Evolutionary conservation across 2,888 invertebrate species (phyloP), one percentile per base, ranked within the genome.

Genomic region (Cybosia mesomella): DNA sequence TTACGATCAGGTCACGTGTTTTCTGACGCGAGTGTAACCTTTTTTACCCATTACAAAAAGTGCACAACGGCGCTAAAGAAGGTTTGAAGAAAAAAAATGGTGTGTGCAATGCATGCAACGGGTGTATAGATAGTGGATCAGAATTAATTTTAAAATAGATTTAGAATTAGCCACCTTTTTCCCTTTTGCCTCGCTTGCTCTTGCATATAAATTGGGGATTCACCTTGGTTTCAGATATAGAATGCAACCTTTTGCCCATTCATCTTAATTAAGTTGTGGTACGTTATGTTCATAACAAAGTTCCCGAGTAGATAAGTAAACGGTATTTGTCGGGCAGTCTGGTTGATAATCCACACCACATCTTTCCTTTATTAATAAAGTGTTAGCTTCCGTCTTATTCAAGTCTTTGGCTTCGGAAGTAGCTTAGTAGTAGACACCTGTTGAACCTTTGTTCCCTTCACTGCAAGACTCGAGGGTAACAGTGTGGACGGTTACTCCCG

Each of bases 371-470:
- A 74, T 81, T 73, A 72, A 72, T 78, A 81, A 66, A 83, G 81
- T 68, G 79, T 84, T 83, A 72, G 68, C 74, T 81, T 82, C 84
- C 82, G 82, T 75, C 71, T 73, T 58, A 21, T 73, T 66, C 67
- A 72, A 70, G 77, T 79, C 74, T 84, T 79, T 74, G 91, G 89
- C 87, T 93, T 93, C 92, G 91, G 91, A 93, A 92, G 83, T 90
- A 91, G 89, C 86, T 90, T 90, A 74, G 71, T 72, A 67, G 71
- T 76, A 76, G 75, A 79, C 89, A 90, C 92, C 91, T 92, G 91
- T 89, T 84, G 84, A 77, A 73, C 83, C 84, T 89, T 90, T 90
- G 87, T 90, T 86, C 85, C 86, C 79, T 70, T 76, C 83, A 85
- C 77, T 69, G 74, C 68, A 66, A 71, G 74, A 77, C 73, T 78